phyloP scores from a whole-genome alignment of 2,113 vertebrate species.

The Pachycephala philippinensis region DNA sequence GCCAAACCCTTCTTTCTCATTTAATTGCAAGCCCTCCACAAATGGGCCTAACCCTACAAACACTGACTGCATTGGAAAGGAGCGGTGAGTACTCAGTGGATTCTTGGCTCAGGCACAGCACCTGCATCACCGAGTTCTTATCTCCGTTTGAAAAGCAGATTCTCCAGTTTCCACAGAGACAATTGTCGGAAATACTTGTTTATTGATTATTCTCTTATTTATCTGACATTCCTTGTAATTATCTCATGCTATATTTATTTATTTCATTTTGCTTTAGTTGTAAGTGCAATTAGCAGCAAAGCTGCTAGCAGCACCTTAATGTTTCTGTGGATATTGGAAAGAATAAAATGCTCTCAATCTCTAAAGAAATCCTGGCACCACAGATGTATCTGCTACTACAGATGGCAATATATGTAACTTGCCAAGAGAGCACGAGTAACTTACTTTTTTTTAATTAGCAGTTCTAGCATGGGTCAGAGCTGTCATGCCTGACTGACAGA shows the following conservation, averaged over 20 bases:
- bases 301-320: not conserved
- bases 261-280: not conserved
- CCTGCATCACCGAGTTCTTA: not conserved
- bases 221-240: not conserved
- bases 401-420: not conserved
- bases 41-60: not conserved
- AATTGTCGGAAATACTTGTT: not conserved
- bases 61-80: not conserved
- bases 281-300: constrained; percentile 15
- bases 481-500: not conserved
- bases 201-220: not conserved
- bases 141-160: not conserved
- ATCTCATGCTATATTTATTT: not conserved
- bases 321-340: not conserved
- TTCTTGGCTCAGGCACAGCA: not conserved
- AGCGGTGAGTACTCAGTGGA: not conserved
- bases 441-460: not conserved
- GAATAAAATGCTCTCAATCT: not conserved
- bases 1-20: not conserved
- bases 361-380: not conserved
- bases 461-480: not conserved
- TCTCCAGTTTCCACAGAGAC: not conserved
- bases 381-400: not conserved
- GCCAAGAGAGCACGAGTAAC: not conserved
- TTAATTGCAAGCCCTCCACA: not conserved